A percentile compares a stretch with the other conserved stretches of the same genome.
phyloP scores from a whole-genome alignment of 2,113 vertebrate genomes.

The Spea bombifrons region DNA sequence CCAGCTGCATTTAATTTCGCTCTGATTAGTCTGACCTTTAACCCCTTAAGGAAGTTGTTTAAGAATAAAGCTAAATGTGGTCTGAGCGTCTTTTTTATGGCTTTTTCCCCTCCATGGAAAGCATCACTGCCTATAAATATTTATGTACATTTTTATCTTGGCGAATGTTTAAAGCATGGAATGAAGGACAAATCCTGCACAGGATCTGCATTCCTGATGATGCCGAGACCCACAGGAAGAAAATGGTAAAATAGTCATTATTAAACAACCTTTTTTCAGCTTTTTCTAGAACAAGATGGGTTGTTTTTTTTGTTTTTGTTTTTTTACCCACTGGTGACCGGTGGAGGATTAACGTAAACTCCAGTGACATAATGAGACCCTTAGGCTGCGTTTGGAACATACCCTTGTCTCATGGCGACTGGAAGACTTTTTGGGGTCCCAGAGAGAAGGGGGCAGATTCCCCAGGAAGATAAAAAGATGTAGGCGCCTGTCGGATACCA shows the following conservation, averaged over 20 bases:
- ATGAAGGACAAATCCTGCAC: constrained; percentile 28
- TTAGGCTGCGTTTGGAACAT: no score
- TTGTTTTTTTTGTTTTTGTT: no score
- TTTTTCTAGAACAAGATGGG: no score
- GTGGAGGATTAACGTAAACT: no score
- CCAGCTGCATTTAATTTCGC: constrained; percentile 68
- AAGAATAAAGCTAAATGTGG: constrained; percentile 53
- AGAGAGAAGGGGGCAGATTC: no score
- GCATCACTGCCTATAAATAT: constrained; percentile 55
- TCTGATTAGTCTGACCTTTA: constrained; percentile 69
- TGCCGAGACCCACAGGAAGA: constrained; percentile 31
- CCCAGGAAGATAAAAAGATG: no score
- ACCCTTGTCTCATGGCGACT: no score
- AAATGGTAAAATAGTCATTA: neutral
- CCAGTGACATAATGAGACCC: no score
- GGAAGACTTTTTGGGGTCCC: no score
- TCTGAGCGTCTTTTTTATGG: constrained; percentile 42
- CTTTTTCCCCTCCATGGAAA: constrained; percentile 50
- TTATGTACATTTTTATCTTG: constrained; percentile 39
- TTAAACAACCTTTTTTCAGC: constrained; percentile 1
- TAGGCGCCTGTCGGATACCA: no score
- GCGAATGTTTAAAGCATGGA: constrained; percentile 36
- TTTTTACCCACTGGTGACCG: no score
- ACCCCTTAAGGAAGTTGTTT: constrained; percentile 66
- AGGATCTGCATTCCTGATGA: constrained; percentile 21